phyloP scores from a whole-genome alignment of 2,113 vertebrate species.

The Osmerus mordax region DNA sequence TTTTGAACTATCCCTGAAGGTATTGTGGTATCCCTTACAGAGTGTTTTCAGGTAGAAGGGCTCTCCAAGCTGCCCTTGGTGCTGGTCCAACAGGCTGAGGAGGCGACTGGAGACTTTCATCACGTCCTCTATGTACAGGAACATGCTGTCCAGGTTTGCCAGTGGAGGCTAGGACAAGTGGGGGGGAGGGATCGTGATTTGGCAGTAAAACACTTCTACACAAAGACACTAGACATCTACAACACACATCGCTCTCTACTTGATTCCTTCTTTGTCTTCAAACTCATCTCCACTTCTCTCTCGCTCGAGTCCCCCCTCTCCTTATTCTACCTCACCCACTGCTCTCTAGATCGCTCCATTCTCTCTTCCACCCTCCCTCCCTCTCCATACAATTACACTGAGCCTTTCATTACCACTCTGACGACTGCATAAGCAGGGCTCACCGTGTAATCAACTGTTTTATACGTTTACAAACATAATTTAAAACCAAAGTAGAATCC shows the following conservation, averaged over 20 bases:
- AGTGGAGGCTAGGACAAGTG: constrained; percentile 73
- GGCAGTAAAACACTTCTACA: constrained; percentile 16
- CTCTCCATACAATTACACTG: background rate
- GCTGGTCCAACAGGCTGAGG: constrained; percentile 77
- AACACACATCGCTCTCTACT: background rate
- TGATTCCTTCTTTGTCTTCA: background rate
- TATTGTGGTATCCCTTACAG: constrained; percentile 70
- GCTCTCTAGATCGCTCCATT: background rate
- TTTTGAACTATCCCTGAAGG: background rate
- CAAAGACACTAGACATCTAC: constrained; percentile 42
- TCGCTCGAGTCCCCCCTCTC: background rate
- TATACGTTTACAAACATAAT: too few relatives aligned
- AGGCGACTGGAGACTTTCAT: constrained; percentile 77
- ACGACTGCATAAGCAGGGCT: background rate
- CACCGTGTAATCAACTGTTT: too few relatives aligned
- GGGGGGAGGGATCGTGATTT: background rate
- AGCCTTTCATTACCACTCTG: background rate
- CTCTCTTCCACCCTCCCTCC: background rate
- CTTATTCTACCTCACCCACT: background rate
- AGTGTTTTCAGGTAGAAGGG: constrained; percentile 73
- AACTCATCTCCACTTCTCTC: constrained; percentile 1
- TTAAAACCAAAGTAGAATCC: too few relatives aligned
- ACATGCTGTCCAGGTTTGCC: constrained; percentile 81
- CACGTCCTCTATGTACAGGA: constrained; percentile 83
- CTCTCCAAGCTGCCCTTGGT: constrained; percentile 41